Conservation (phyloP, 1,140 invertebrate genomes). For the Chlorops oryzae region DNA sequence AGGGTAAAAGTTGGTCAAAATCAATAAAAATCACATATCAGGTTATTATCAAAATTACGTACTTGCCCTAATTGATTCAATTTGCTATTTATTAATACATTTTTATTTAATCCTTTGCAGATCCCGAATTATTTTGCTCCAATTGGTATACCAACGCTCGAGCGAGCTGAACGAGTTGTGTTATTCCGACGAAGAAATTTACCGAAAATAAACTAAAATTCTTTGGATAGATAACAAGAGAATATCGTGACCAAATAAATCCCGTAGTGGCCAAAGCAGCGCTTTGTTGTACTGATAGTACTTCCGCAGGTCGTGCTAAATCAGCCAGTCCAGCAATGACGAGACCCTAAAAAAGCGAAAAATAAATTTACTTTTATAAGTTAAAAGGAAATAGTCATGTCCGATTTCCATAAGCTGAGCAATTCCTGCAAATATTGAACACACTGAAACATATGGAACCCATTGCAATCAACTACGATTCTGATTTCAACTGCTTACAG, state of each 20-base stretch:
- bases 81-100: too few species aligned
- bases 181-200: constrained; percentile 40
- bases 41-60: too few species aligned
- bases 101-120: constrained; percentile 10
- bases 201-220: constrained; percentile 41
- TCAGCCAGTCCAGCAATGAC: constrained; percentile 92
- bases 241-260: constrained; percentile 43
- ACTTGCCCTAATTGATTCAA: too few species aligned
- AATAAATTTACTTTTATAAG: too few species aligned
- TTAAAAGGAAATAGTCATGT: too few species aligned
- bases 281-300: constrained; percentile 81
- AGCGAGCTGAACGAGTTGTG: constrained; percentile 31
- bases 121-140: constrained; percentile 27
- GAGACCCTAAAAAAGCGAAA: constrained; percentile 59
- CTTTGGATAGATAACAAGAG: constrained; percentile 42
- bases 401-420: too few species aligned
- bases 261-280: constrained; percentile 62
- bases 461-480: too few species aligned
- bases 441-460: too few species aligned
- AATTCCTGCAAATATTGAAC: too few species aligned
- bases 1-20: too few species aligned
- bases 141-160: constrained; percentile 29
- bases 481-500: too few species aligned
- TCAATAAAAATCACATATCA: too few species aligned
- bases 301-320: constrained; percentile 79